Base-by-base conservation (phyloP, 2,797 vertebrate genomes). In the Hydrocynus forskahlii region DNA sequence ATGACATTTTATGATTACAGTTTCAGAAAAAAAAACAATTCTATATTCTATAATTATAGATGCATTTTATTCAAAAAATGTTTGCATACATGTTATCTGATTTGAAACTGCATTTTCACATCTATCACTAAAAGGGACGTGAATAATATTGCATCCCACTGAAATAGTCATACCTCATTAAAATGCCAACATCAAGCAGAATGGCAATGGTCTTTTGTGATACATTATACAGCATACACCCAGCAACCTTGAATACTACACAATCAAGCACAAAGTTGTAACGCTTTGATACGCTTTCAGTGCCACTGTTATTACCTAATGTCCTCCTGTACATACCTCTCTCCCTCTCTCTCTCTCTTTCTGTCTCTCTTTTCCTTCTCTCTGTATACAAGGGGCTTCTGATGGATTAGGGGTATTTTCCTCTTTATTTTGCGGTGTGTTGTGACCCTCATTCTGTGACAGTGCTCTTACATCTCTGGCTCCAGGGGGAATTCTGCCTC, bases 361-460 rank as follows among this genome's bases (percentile, higher is more conserved):
- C 57, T 52, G 23, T 74, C 62, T 19, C 80, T n/a, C 13, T n/a
- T 29, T 3, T 52, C 62, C 63, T 60, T 60, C 57, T 79, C 45
- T 73, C 59, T 38, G 43, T 78, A 40, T 55, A 82, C 75, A 68
- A 80, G 69, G 54, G 64, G 29, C 19, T 12, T 81, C 85, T 88
- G 87, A 86, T 88, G 80, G 84, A 88, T 86, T 86, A 85, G 77
- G 74, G 77, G 81, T 69, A 74, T 86, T 88, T 88, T 84, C 81
- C 80, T 86, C 85, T 88, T 85, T 82, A 85, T 86, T 82, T 77
- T 84, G 74, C 72, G 72, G 75, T 78, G 13, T 86, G 75, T 81
- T 83, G 79, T 83, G 87, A 90, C 89, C 87, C 86, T 88, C 85
- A 80, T 81, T 81, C 64, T 59, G 55, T 85, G 83, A 89, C 87